A percentile compares a stretch with the other conserved stretches of the same genome.
Conservation (phyloP, 1,140 invertebrate species). For the Apis mellifera region Amel_HAv3.1 CM009942.2:3564001-3564500, state of each 20-base stretch:
- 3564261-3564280: background rate
- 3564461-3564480: too few species aligned
- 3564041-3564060: too few species aligned
- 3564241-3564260: conserved; percentile 9
- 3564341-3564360: conserved; percentile 53
- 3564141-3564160: background rate
- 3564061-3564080: too few species aligned
- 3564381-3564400: conserved; percentile 12
- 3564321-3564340: conserved; percentile 38
- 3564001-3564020: too few species aligned
- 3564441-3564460: background rate
- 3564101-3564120: too few species aligned
- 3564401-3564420: background rate
- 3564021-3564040: too few species aligned
- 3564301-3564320: background rate
- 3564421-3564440: conserved; percentile 18
- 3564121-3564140: background rate
- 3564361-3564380: conserved; percentile 24
- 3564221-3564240: conserved; percentile 7
- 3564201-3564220: conserved; percentile 8
- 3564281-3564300: background rate
- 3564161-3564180: background rate
- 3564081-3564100: too few species aligned
- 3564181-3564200: background rate
- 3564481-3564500: too few species aligned